Percentiles rank a stretch among this genome's conserved stretches.
Conservation (phyloP, 2,888 invertebrate genomes). For the Tigriopus californicus region DNA sequence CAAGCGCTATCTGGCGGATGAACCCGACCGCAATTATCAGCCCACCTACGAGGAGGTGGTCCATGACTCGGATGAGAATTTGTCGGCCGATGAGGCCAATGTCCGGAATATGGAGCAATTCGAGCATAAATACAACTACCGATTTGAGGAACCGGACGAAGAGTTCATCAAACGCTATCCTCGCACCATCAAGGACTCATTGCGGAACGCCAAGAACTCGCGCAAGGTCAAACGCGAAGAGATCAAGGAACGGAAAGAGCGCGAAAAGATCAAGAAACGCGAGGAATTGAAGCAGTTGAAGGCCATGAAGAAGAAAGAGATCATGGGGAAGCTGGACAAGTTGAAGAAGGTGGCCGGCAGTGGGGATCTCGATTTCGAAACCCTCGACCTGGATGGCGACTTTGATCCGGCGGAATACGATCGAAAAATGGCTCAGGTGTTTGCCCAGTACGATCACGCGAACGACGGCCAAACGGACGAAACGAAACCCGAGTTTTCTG, state of each 20-base stretch:
- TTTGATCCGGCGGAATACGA: conserved; percentile 81
- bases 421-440: conserved; percentile 60
- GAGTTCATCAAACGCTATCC: conserved; percentile 83
- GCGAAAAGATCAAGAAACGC: conserved; percentile 57
- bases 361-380: conserved; percentile 42
- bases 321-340: conserved; percentile 65
- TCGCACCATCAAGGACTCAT: conserved; percentile 59
- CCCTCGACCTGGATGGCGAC: conserved; percentile 66
- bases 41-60: conserved; percentile 47
- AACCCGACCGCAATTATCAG: conserved; percentile 33
- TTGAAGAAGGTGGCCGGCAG: conserved; percentile 75
- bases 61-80: conserved; percentile 33
- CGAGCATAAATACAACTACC: conserved; percentile 82
- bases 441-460: conserved; percentile 65
- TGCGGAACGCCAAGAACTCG: conserved; percentile 58
- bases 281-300: conserved; percentile 73
- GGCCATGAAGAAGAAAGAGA: conserved; percentile 68
- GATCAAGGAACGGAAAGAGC: conserved; percentile 47
- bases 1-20: conserved; percentile 41
- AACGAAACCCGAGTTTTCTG: conserved; percentile 67
- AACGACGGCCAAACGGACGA: conserved; percentile 35
- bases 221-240: conserved; percentile 58
- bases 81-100: conserved; percentile 36
- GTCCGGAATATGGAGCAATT: conserved; percentile 70
- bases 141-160: conserved; percentile 87